Percentiles rank a stretch among this genome's conserved stretches.
phyloP scores from a whole-genome alignment of 2,113 vertebrate genomes.

The Gymnobelideus leadbeateri region DNA sequence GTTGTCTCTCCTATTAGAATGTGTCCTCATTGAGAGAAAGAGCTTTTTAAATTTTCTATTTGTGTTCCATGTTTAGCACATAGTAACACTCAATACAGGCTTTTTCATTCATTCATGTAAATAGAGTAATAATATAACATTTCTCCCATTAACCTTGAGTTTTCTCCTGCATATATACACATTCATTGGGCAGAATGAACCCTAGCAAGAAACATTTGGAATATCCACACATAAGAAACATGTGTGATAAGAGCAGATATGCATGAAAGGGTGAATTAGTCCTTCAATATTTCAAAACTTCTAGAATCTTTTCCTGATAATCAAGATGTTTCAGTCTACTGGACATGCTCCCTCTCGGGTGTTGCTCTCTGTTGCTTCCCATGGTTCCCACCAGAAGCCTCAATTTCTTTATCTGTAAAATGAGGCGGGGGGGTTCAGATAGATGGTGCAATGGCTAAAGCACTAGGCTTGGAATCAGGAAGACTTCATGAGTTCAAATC shows the following conservation, averaged over 20 bases:
- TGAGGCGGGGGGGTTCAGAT: background rate
- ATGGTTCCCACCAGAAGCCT: background rate
- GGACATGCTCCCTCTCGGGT: background rate
- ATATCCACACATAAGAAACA: background rate
- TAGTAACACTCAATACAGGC: background rate
- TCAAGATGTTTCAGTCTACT: background rate
- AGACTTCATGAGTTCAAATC: background rate
- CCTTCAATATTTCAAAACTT: background rate
- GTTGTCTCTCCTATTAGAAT: background rate
- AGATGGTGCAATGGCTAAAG: background rate
- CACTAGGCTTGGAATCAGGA: background rate
- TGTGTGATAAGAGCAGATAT: background rate
- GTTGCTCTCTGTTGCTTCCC: background rate
- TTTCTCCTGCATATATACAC: background rate
- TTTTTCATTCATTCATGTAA: background rate
- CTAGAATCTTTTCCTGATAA: background rate
- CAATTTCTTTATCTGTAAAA: background rate
- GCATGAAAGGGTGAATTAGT: background rate
- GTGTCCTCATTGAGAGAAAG: background rate
- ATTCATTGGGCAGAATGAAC: background rate
- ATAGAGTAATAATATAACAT: background rate
- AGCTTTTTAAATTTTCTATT: background rate
- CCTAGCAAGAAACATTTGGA: background rate
- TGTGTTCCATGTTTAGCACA: background rate
- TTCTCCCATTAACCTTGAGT: background rate